phyloP scores from a whole-genome alignment of 2,113 vertebrate genomes.

The Pitta sordida region DNA sequence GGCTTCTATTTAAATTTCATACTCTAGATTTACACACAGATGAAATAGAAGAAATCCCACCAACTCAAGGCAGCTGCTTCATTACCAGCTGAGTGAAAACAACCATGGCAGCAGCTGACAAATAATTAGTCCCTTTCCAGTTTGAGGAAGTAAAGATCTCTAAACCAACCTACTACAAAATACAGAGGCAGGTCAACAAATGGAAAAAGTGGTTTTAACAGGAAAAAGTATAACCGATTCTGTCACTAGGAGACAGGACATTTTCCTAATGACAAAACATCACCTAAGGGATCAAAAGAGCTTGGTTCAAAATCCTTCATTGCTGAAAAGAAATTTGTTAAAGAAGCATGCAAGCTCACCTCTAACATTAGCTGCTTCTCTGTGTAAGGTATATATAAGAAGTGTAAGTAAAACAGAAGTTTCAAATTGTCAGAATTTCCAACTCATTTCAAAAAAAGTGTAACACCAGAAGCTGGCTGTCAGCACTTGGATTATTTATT shows the following conservation, averaged over 20 bases:
- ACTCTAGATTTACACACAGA: neutral
- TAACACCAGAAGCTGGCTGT: neutral
- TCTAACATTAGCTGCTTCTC: neutral
- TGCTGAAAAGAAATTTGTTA: neutral
- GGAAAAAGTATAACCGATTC: neutral
- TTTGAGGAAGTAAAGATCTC: neutral
- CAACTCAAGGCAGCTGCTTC: neutral
- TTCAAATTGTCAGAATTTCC: neutral
- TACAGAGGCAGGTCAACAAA: neutral
- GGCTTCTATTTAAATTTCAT: neutral
- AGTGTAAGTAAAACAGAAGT: neutral
- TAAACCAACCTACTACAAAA: neutral
- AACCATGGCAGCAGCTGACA: neutral
- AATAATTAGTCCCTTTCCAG: neutral
- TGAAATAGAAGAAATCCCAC: neutral
- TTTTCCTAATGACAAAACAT: neutral
- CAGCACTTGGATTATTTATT: neutral
- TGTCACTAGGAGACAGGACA: rapidly evolving
- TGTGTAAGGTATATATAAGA: neutral
- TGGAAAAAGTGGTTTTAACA: neutral
- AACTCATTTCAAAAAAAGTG: neutral
- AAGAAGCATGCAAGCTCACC: neutral
- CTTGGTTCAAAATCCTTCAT: neutral
- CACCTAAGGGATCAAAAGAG: neutral
- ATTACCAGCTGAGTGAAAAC: neutral